A percentile compares a stretch with the other conserved stretches of the same genome.
Conservation (phyloP, 2,888 invertebrate species). For the Empis stercorea region DNA sequence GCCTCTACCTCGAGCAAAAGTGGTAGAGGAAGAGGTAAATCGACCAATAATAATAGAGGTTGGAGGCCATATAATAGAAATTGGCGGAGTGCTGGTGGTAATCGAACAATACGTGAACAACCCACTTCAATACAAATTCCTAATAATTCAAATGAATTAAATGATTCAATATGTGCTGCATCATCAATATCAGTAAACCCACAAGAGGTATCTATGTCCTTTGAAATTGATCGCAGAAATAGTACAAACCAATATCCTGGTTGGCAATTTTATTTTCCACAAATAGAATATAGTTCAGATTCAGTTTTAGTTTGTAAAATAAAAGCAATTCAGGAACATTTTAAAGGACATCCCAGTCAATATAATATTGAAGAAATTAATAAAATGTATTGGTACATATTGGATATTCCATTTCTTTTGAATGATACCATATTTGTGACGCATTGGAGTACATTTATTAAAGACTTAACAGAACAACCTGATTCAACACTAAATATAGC, state of each 20-base stretch:
- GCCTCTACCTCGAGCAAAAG: too few species aligned
- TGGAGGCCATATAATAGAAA: too few species aligned
- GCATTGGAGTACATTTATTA: constrained; percentile 50
- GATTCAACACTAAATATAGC: constrained; percentile 54
- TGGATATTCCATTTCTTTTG: constrained; percentile 44
- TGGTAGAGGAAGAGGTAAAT: too few species aligned
- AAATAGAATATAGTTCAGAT: constrained; percentile 42
- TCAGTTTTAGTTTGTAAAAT: constrained; percentile 40
- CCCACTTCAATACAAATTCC: too few species aligned
- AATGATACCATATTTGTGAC: constrained; percentile 43
- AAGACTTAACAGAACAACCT: constrained; percentile 55
- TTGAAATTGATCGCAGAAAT: too few species aligned
- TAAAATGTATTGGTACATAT: constrained; percentile 17
- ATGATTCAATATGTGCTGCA: too few species aligned
- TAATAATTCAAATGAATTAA: too few species aligned
- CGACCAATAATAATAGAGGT: too few species aligned
- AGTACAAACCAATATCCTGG: constrained; percentile 42
- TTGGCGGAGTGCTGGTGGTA: too few species aligned
- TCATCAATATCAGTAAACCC: too few species aligned
- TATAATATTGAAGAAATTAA: constrained; percentile 21
- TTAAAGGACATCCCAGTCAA: constrained; percentile 23
- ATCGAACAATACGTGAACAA: too few species aligned
- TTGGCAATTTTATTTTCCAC: constrained; percentile 69
- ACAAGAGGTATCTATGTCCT: too few species aligned
- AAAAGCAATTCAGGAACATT: constrained; percentile 42